Conservation (phyloP, 2,113 vertebrate genomes). For the Psammodynastes pulverulentus region DNA sequence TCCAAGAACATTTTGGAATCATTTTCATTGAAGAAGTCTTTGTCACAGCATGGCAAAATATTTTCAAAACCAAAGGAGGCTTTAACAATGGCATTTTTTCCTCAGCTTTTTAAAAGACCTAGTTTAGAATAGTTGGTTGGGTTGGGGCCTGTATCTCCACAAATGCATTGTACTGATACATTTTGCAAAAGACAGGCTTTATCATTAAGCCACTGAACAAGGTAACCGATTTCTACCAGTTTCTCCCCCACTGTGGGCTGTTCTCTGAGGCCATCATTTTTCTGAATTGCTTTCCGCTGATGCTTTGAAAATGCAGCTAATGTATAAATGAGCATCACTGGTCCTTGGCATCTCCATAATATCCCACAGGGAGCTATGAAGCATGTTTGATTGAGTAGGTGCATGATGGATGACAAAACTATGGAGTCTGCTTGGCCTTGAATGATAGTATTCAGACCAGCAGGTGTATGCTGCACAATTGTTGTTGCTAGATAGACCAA, state of each 20-base stretch:
- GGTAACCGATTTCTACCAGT: not conserved
- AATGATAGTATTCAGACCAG: not conserved
- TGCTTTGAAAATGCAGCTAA: not conserved
- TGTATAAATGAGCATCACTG: not conserved
- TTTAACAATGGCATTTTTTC: not conserved
- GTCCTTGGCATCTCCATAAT: not conserved
- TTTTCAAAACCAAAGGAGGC: not conserved
- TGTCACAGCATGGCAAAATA: not conserved
- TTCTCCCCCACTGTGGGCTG: not conserved
- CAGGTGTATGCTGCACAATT: not conserved
- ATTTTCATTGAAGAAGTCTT: too few species aligned
- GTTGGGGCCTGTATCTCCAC: accelerated
- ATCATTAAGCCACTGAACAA: not conserved
- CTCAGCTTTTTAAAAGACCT: not conserved
- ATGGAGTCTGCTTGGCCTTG: not conserved
- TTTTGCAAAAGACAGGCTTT: constrained; percentile 7
- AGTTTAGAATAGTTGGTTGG: not conserved
- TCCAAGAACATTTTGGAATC: not conserved
- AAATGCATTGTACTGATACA: constrained; percentile 42
- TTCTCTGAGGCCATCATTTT: not conserved
- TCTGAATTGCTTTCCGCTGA: not conserved
- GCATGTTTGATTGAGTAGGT: not conserved
- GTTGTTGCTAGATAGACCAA: constrained; percentile 46
- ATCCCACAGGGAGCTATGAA: not conserved
- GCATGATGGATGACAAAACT: not conserved